Base-by-base conservation (phyloP, 2,888 invertebrate genomes). In the Agriotes lineatus region DNA sequence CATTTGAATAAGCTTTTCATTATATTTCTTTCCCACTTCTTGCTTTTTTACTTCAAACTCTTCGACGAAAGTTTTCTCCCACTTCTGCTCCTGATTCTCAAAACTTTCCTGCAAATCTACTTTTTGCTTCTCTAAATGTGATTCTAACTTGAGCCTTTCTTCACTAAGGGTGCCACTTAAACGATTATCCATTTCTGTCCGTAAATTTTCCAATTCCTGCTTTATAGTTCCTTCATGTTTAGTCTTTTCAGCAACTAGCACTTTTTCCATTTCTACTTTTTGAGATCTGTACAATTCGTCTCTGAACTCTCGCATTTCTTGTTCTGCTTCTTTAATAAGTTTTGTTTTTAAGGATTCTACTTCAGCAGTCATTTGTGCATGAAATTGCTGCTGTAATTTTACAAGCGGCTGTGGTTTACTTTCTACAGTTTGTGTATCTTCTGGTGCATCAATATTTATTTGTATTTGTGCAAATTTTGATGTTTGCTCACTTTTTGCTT, bases 311-410 rank as follows among this genome's bases (percentile, higher is more conserved):
- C 82, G 78, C 30, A 87, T 73, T 74, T 85, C 85, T 30, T 80
- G 79, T 67, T 83, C 81, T 70, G 82, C 82, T 66, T 83, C 81
- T 67, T 85, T 85, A 69, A 88, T 86, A 76, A 89, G 86, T 58
- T 89, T 89, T 71, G 88, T 86, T 75, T 88, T 88, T 54, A 89
- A 82, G 72, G 82, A 78, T 74, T 88, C 86, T 72, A 89, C 82
- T 79, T 88, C 88, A 64, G 86, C 86, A 77, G 88, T 86, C 10
- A 84, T 81, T 42, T 82, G 81, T 16, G 76, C 77, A 66, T 80
- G 72, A 33, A 76, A 71, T 52, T 76, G 70, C 35, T 37, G 9
- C 33, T 37, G 63, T 54, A 73, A 73, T n/a, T n/a, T n/a, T n/a
- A n/a, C n/a, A n/a, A n/a, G n/a, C 9, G 59, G 67, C 20, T 73